Percentiles rank a stretch among this genome's conserved stretches.
Conservation (phyloP, 2,888 invertebrate species). For the Drosophila engyochracea region DNA sequence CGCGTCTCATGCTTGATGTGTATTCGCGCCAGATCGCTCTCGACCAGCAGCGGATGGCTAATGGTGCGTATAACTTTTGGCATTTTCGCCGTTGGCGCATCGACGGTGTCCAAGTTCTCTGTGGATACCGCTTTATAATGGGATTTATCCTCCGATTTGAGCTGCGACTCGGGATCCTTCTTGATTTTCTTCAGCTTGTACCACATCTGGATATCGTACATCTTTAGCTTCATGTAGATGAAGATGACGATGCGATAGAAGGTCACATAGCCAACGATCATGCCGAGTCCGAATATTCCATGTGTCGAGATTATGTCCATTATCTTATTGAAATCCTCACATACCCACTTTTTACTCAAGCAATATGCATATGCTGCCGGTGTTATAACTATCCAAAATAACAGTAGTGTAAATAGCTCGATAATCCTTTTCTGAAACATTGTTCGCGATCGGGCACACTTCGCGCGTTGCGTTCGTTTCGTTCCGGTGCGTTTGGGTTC, state of each 20-base stretch:
- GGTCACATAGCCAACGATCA: constrained; percentile 66
- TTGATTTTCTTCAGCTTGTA: constrained; percentile 62
- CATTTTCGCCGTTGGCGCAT: constrained; percentile 20
- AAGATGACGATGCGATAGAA: constrained; percentile 65
- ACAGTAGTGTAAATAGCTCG: constrained; percentile 65
- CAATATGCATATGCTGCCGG: constrained; percentile 66
- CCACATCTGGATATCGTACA: constrained; percentile 70
- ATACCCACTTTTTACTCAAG: constrained; percentile 49
- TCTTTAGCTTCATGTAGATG: constrained; percentile 67
- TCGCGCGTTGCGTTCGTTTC: constrained; percentile 24
- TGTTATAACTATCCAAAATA: constrained; percentile 70
- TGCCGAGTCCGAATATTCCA: not conserved
- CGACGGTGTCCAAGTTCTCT: constrained; percentile 64
- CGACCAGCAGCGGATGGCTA: constrained; percentile 66
- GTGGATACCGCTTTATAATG: constrained; percentile 64
- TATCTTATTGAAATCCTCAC: constrained; percentile 54
- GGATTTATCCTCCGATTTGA: constrained; percentile 47
- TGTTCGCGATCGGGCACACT: constrained; percentile 33
- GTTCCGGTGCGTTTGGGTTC: constrained; percentile 60
- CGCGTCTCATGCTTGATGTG: constrained; percentile 68
- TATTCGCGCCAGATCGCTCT: constrained; percentile 63
- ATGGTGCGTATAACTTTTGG: constrained; percentile 69
- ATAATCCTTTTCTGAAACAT: constrained; percentile 78
- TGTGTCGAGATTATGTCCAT: too few species aligned
- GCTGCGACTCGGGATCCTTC: constrained; percentile 62